Evolutionary conservation across 2,113 vertebrate species (phyloP).

Genomic region (Zeus faber): DNA sequence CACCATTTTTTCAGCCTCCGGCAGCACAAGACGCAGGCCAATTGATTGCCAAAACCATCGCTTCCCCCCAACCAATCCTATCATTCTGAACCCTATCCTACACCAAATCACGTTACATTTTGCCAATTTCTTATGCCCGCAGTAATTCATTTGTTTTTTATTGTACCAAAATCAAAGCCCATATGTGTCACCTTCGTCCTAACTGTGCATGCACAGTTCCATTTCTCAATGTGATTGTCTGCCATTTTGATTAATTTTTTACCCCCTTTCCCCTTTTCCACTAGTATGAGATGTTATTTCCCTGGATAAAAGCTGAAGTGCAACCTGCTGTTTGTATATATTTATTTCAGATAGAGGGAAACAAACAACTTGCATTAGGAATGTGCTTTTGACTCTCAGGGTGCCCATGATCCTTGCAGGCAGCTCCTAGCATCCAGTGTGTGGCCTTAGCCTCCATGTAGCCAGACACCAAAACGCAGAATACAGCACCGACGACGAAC

Average conservation of each 20-base stretch:
- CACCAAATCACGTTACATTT: background rate
- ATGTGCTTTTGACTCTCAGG: constrained; percentile 33
- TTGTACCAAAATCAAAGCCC: too few relatives aligned
- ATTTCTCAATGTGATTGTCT: constrained; percentile 57
- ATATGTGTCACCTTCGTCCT: too few relatives aligned
- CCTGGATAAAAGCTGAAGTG: too few relatives aligned
- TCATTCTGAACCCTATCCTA: constrained; percentile 13
- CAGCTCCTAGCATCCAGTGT: too few relatives aligned
- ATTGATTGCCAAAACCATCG: constrained; percentile 22
- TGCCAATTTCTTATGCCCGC: too few relatives aligned
- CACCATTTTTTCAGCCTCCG: constrained; percentile 61
- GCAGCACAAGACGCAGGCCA: constrained; percentile 35
- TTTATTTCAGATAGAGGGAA: background rate
- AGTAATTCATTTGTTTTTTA: too few relatives aligned
- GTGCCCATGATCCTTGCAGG: constrained; percentile 53
- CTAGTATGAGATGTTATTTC: background rate
- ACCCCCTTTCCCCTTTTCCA: too few relatives aligned
- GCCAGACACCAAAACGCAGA: too few relatives aligned
- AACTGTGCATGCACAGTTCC: constrained; percentile 48
- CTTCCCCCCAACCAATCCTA: constrained; percentile 24
- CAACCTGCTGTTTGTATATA: too few relatives aligned
- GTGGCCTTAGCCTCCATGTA: constrained; percentile 61
- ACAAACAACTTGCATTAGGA: constrained; percentile 16
- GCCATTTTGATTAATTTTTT: constrained; percentile 65
- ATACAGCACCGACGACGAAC: constrained; percentile 45